Evolutionary conservation across 2,888 invertebrate genomes (phyloP).

Genomic region (Eupithecia centaureata): DNA sequence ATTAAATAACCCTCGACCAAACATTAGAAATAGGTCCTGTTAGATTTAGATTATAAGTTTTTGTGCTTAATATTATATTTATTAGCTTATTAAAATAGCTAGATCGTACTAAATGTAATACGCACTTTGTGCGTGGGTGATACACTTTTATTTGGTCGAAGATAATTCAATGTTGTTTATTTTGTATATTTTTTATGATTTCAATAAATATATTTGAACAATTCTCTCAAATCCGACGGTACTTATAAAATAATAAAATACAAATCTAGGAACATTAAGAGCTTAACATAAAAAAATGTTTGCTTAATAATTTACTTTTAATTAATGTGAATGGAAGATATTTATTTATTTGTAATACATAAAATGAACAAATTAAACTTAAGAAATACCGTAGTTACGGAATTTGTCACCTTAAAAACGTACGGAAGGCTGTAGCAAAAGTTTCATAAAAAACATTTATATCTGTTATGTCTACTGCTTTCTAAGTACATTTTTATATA

Average conservation of each 20-base stretch:
- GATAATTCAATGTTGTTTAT: constrained; percentile 24
- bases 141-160: constrained; percentile 35
- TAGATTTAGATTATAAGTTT: background rate
- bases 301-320: constrained; percentile 70
- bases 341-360: constrained; percentile 27
- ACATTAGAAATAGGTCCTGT: constrained; percentile 20
- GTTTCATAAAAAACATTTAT: constrained; percentile 11
- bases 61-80: constrained; percentile 8
- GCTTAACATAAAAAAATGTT: constrained; percentile 70
- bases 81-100: background rate
- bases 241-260: constrained; percentile 65
- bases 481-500: constrained; percentile 24
- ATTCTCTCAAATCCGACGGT: constrained; percentile 32
- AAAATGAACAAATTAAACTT: constrained; percentile 29
- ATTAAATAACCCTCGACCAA: constrained; percentile 33
- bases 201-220: constrained; percentile 26
- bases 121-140: constrained; percentile 8
- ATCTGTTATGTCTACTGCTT: background rate
- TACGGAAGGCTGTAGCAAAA: constrained; percentile 24
- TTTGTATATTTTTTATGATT: constrained; percentile 19
- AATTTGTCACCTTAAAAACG: constrained; percentile 19
- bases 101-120: background rate
- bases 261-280: constrained; percentile 80
- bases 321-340: constrained; percentile 37
- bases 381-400: constrained; percentile 29